These are phyloP conservation scores for Mormyrus hasselquistii DNA, from an alignment of 2,797 vertebrate species.

Conservation along the genomic window DNA sequence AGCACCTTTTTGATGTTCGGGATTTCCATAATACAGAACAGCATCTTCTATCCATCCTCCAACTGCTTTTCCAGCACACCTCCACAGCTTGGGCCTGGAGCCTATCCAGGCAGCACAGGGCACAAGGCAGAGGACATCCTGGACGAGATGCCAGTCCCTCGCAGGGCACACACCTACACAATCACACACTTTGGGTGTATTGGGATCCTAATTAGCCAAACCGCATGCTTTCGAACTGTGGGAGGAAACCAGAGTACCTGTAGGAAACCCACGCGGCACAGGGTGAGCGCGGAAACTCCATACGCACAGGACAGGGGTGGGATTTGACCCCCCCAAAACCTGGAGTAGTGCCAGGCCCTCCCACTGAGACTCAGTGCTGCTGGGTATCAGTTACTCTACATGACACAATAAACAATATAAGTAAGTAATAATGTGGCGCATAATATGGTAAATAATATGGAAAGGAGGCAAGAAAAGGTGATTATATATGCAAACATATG, in stretches of 20 bases:
- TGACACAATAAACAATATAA: not conserved
- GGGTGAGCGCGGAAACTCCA: not conserved
- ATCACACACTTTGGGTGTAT: not conserved
- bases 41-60: not conserved
- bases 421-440: not conserved
- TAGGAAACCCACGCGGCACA: not conserved
- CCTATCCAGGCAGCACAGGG: not conserved
- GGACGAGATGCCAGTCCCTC: not conserved
- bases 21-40: not conserved
- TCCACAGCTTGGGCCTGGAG: not conserved
- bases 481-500: not conserved
- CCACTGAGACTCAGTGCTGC: not conserved
- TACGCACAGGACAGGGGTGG: not conserved
- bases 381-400: not conserved
- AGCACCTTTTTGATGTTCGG: not conserved
- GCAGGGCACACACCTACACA: not conserved
- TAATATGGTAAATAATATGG: not conserved
- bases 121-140: not conserved
- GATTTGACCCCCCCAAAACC: not conserved
- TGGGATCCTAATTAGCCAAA: not conserved
- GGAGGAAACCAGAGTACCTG: not conserved
- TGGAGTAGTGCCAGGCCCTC: not conserved
- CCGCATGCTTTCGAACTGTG: not conserved
- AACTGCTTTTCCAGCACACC: not conserved
- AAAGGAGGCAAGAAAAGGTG: not conserved